Base-by-base conservation (phyloP, 1,140 invertebrate species). In the Drosophila bipectinata region DNA sequence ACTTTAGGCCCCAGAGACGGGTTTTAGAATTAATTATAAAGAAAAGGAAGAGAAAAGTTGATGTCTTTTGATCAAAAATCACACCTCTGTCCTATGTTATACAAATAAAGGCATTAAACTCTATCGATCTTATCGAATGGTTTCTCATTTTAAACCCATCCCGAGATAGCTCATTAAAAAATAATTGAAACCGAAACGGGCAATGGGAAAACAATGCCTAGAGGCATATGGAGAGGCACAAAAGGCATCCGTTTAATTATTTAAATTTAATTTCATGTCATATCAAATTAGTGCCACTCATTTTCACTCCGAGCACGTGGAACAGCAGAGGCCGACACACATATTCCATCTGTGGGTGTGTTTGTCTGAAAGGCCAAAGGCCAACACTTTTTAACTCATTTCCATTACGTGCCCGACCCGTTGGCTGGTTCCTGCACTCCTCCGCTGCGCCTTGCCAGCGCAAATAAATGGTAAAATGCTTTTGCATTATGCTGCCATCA, bases 221-320 rank as follows among this genome's bases (percentile, higher is more conserved):
- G 15, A 28, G 44, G 10, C 28, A 18, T 44, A 34, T 41, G 56
- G 7, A 37, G 26, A 26, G 53, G 15, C 59, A 80, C 73, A 77
- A 77, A 77, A 67, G 60, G 68, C 77, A 84, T 71, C 61, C 56
- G 73, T 87, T 84, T 87, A 87, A 88, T 87, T 89, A 87, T 87
- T 87, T 79, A 87, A 88, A 88, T 87, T 87, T 83, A 87, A 87
- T 88, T 87, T 79, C 75, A 64, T 83, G 83, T 82, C 83, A 72
- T 82, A 66, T 88, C 75, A 88, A 88, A 87, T 87, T 83, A 87
- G 83, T 88, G 71, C 83, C 79, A 88, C 72, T 83, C 79, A 79
- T 88, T 87, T 88, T 77, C 72, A 79, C 75, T 47, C 64, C 48
- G 37, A 72, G 59, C 79, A 69, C 74, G 52, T 68, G 78, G 53